phyloP scores from a whole-genome alignment of 2,797 vertebrate genomes.

The Manis crassicaudata region DNA sequence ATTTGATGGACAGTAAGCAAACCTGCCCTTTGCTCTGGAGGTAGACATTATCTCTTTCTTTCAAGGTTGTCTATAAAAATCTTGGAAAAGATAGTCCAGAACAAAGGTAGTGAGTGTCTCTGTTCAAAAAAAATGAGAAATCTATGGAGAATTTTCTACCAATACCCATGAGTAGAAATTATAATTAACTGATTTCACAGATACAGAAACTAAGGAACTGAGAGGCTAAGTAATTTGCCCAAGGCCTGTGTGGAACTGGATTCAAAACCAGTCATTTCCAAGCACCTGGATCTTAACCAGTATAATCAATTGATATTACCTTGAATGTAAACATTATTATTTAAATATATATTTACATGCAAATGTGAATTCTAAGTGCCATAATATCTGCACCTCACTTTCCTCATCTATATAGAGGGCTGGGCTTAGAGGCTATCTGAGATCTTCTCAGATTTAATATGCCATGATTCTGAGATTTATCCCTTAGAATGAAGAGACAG shows the following conservation, averaged over 20 bases:
- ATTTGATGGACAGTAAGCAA: not conserved
- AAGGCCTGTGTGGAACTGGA: not conserved
- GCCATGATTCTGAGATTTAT: not conserved
- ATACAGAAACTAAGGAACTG: not conserved
- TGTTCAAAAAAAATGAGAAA: not conserved
- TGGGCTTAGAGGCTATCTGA: not conserved
- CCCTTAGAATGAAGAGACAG: not conserved
- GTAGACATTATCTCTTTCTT: not conserved
- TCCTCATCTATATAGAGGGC: not conserved
- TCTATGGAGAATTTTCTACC: not conserved
- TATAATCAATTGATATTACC: not conserved
- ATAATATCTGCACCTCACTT: not conserved
- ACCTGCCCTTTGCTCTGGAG: not conserved
- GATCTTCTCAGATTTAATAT: not conserved
- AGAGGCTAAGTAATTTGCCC: not conserved
- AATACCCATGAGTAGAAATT: not conserved
- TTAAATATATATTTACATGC: slow-evolving; percentile 4
- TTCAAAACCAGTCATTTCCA: not conserved
- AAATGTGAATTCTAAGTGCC: not conserved
- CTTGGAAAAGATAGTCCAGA: slow-evolving; percentile 20
- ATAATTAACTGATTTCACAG: not conserved
- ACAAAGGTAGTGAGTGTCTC: not conserved
- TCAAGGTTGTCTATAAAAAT: not conserved
- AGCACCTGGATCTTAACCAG: not conserved
- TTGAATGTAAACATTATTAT: not conserved